Base-by-base conservation (phyloP, 2,888 invertebrate genomes). In the Archips xylosteana region DNA sequence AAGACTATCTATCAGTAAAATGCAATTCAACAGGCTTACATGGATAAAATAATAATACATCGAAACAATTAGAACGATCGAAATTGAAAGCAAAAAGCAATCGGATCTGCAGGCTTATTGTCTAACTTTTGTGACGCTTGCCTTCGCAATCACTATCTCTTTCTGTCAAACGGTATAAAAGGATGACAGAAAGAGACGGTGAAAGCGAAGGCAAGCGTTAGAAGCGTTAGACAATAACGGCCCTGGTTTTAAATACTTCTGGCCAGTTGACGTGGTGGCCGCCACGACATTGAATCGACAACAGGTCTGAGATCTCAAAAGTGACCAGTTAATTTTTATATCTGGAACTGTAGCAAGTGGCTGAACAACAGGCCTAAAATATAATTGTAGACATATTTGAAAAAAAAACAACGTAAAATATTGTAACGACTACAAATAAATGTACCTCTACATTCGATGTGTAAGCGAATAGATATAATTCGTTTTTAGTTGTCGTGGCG, bases 181-280 rank as follows among this genome's bases (percentile, higher is more conserved):
- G n/a, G n/a, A n/a, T n/a, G n/a, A n/a, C n/a, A n/a, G n/a, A n/a
- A n/a, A n/a, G n/a, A n/a, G n/a, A n/a, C n/a, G n/a, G n/a, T n/a
- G n/a, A n/a, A n/a, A n/a, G n/a, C n/a, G n/a, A n/a, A n/a, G n/a
- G n/a, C n/a, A n/a, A n/a, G n/a, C n/a, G n/a, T n/a, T n/a, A n/a
- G n/a, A n/a, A n/a, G n/a, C n/a, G n/a, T n/a, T n/a, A n/a, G n/a
- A n/a, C n/a, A n/a, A n/a, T n/a, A n/a, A n/a, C n/a, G n/a, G n/a
- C n/a, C n/a, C n/a, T 36, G 57, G 57, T 57, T 54, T 62, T 39
- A 9, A 62, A 54, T 54, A 62, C 23, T 36, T 62, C 9, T 57
- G 23, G 51, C 36, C n/a, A 0, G 32, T 9, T 15, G 12, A 54
- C 54, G 15, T n/a, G 61, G 36, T 67, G 34, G 36, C 67, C 47